Base-by-base conservation (phyloP, 2,797 vertebrate species). In the Todus mexicanus region DNA sequence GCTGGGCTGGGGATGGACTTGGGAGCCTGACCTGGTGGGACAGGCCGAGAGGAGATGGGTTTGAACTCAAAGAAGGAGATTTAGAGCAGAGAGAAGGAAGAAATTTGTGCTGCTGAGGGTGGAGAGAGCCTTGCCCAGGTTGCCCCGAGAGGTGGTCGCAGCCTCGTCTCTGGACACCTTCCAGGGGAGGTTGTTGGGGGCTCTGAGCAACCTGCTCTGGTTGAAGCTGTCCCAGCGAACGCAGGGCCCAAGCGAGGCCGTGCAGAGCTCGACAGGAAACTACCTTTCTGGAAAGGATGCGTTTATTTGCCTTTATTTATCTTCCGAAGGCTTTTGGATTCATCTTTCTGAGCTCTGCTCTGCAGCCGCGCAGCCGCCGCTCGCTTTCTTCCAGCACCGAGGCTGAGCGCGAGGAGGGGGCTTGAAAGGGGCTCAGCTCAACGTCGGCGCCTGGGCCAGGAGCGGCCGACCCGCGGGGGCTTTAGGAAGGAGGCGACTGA, bases 311-410 rank as follows among this genome's bases (percentile, higher is more conserved):
- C 85, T 89, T 82, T 60, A 84, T 90, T 92, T 90, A 50, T 90
- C 89, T 93, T 93, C 83, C 65, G 29, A 10, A 74, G 37, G 77
- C 87, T 81, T 92, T 94, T 33, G 79, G 91, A 50, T 80, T 50
- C 47, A 1, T 73, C 57, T 70, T 86, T 94, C 86, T 92, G 87
- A 86, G 86, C 73, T 88, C 26, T 6, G 33, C 76, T 71, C 48
- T 4, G 38, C 89, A 80, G 91, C 93, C 66, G 89, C 18, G 0
- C 14, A 5, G 80, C 60, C 48, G 4, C 29, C 42, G 35, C 33
- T 85, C 12, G 91, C 91, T 80, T 94, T 77, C 54, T 90, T 87
- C 37, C 53, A 88, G 87, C 80, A n/a, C n/a, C n/a, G n/a, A n/a
- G n/a, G n/a, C n/a, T n/a, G n/a, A n/a, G n/a, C n/a, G n/a, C n/a